These are phyloP conservation scores for Orbicella faveolata DNA, from an alignment of 64 coral and sea anemone species.

Conservation along the genomic window DNA sequence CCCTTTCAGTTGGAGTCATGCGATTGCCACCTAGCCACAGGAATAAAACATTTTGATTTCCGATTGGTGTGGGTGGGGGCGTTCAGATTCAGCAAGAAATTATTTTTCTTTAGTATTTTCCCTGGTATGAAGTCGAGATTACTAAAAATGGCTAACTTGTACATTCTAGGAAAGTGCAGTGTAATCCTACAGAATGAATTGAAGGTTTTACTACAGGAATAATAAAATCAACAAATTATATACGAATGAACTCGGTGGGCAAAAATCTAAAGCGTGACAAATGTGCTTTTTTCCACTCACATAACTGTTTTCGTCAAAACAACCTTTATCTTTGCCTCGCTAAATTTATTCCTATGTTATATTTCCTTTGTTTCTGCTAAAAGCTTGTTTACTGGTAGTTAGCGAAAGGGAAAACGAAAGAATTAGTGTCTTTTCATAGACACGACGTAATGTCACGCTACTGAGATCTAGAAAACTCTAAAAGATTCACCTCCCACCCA, in stretches of 20 bases:
- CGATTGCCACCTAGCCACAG: background rate
- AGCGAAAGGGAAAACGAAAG: background rate
- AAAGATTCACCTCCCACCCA: conserved; percentile 23
- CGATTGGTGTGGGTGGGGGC: background rate
- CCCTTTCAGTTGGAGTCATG: background rate
- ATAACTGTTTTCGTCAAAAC: background rate
- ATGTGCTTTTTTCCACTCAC: background rate
- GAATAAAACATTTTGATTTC: background rate
- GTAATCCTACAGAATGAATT: background rate
- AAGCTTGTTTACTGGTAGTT: background rate
- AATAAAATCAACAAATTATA: background rate
- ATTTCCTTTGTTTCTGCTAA: conserved; percentile 12
- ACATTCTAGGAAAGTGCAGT: background rate
- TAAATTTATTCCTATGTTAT: background rate
- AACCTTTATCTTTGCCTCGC: background rate
- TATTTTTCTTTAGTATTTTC: background rate
- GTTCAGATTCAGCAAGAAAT: background rate
- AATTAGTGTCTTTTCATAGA: conserved; percentile 59
- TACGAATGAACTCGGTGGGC: background rate
- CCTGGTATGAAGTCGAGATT: background rate
- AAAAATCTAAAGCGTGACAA: conserved; percentile 8
- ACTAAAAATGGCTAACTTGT: too few species aligned
- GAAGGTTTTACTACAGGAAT: background rate
- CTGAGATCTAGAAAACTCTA: conserved; percentile 24
- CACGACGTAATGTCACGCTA: conserved; percentile 67